These are phyloP conservation scores for Talpa occidentalis DNA, from an alignment of 2,113 vertebrate species.

Conservation along the genomic window DNA sequence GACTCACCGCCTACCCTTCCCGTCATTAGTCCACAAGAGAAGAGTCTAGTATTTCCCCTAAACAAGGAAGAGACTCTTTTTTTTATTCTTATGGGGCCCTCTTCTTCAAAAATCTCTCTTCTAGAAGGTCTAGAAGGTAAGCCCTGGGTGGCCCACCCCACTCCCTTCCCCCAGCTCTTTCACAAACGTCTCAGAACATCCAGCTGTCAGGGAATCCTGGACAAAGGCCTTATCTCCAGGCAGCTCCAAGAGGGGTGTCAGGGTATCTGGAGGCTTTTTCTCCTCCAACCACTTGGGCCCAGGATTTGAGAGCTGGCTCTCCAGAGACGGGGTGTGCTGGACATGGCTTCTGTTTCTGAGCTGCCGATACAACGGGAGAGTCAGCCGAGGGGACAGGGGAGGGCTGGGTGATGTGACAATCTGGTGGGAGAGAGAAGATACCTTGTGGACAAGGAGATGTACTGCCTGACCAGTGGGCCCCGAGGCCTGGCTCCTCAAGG, in stretches of 20 bases:
- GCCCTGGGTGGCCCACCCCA: neutral
- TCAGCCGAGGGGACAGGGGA: neutral
- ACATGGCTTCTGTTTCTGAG: neutral
- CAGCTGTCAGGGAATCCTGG: rapidly evolving
- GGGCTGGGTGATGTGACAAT: neutral
- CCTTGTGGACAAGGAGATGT: neutral
- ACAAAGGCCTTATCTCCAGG: neutral
- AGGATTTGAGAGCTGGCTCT: neutral
- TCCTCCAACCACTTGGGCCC: neutral
- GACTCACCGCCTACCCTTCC: neutral
- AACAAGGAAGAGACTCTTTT: neutral
- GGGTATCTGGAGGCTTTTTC: neutral
- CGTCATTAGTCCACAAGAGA: neutral
- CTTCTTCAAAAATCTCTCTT: neutral
- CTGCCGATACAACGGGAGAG: rapidly evolving
- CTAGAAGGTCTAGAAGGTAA: neutral
- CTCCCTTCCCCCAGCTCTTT: neutral
- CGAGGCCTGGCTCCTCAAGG: neutral
- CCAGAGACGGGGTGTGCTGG: rapidly evolving
- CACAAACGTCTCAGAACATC: neutral
- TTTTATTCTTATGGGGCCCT: neutral
- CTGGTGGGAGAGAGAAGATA: neutral
- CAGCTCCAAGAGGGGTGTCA: neutral
- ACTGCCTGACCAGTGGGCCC: neutral
- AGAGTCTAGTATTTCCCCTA: neutral